Conservation (phyloP, 2,113 vertebrate genomes). For the Microtus montanus region DNA sequence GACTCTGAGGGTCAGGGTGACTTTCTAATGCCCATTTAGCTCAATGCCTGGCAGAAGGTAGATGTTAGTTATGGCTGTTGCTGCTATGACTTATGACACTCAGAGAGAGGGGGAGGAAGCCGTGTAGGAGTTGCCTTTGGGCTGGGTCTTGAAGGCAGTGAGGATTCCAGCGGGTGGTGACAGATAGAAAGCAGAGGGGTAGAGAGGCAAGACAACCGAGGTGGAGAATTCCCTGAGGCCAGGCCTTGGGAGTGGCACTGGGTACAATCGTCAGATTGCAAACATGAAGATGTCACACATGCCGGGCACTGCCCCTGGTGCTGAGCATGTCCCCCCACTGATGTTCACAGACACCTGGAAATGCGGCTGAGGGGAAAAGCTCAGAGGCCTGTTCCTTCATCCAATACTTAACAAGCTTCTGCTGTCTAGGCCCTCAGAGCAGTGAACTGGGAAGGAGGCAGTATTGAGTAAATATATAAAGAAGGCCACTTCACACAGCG, state of each 20-base stretch:
- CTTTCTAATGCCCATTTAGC: not conserved
- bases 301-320: too few relatives aligned
- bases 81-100: not conserved
- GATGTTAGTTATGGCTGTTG: too few relatives aligned
- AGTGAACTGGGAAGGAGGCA: not conserved
- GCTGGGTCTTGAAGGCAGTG: not conserved
- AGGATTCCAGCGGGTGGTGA: not conserved
- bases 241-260: not conserved
- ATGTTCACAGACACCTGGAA: not conserved
- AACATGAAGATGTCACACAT: not conserved
- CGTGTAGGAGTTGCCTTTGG: not conserved
- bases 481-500: not conserved
- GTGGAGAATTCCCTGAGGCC: not conserved
- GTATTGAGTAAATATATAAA: not conserved
- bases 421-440: not conserved
- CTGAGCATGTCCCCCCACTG: rapidly evolving
- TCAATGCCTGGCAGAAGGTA: not conserved
- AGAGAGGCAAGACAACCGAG: not conserved
- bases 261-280: not conserved
- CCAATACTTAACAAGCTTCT: not conserved
- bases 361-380: not conserved
- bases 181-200: not conserved
- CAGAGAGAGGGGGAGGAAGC: not conserved
- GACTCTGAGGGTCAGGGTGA: not conserved
- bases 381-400: not conserved